Conservation (phyloP, 1,140 invertebrate species). For the Callitettix versicolor region DNA sequence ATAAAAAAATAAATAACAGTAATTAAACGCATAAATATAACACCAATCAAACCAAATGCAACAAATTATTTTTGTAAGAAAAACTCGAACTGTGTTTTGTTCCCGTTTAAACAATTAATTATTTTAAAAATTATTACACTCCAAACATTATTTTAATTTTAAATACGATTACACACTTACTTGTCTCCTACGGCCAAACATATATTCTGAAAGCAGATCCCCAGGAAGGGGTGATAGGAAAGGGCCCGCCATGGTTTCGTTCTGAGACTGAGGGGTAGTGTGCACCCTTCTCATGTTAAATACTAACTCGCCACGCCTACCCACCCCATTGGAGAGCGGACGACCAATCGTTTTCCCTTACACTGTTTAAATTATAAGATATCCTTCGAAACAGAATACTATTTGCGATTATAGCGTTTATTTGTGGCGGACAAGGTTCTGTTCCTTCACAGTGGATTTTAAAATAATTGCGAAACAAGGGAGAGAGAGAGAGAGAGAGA, state of each 20-base stretch:
- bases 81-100: not conserved
- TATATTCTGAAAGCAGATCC: slow-evolving; percentile 78
- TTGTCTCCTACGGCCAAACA: slow-evolving; percentile 79
- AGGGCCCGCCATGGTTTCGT: slow-evolving; percentile 60
- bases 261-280: not conserved
- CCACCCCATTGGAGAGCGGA: slow-evolving; percentile 3
- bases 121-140: no score
- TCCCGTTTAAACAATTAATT: no score
- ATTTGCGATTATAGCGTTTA: not conserved
- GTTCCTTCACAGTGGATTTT: not conserved
- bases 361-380: slow-evolving; percentile 11
- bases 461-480: not conserved
- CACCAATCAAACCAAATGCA: no score
- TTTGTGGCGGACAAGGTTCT: not conserved
- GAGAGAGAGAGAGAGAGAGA: not conserved
- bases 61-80: no score
- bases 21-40: no score
- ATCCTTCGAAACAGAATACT: not conserved
- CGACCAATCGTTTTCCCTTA: slow-evolving; percentile 8
- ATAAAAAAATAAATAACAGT: no score
- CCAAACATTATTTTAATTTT: no score
- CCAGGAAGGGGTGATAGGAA: slow-evolving; percentile 73
- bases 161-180: no score
- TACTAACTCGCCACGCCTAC: slow-evolving; percentile 8
- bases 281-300: not conserved